Evolutionary conservation across 2,113 vertebrate genomes (phyloP), one percentile per base, ranked within the genome.

Genomic region (Solea solea): DNA sequence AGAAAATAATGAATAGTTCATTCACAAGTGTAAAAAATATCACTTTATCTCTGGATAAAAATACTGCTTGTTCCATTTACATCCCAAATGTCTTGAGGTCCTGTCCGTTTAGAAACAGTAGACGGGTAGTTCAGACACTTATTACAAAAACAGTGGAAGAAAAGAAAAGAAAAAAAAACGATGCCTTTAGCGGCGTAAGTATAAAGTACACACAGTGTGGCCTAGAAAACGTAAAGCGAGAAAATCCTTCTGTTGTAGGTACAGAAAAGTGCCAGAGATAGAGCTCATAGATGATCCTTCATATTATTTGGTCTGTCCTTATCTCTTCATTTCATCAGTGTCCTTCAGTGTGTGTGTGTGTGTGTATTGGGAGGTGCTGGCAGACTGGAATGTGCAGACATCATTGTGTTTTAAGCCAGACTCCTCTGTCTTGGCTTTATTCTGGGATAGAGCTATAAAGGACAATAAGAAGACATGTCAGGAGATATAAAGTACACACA

Each of bases 351-450:
- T 44, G 45, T 54, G 54, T 64, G 28, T 70, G 58, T 40, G 27
- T 76, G 57, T 54, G n/a, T 79, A 16, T 68, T 61, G 27, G 46
- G 70, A 34, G 72, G 58, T 54, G 64, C 58, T 77, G 34, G 58
- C 57, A 42, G 64, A 50, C 54, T 39, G 70, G 70, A 82, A 82
- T 83, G 81, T 70, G 61, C 59, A 75, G 69, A 40, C 8, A 27
- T 76, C 62, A 12, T 65, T 44, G 61, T 34, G 44, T 46, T 75
- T 95, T 92, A 99, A 46, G 98, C 98, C 91, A 99, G 93, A 70
- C 93, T 97, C 88, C 97, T 95, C 76, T 99, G 97, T 85, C 97
- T 93, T 64, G 95, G 97, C 89, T 98, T 98, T 93, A 99, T 99
- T 90, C 98, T 94, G 4, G 97, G 98, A 74, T 99, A 99, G 3